Evolutionary conservation across 2,113 vertebrate genomes (phyloP), one percentile per base, ranked within the genome.

Genomic region (Peromyscus leucopus): DNA sequence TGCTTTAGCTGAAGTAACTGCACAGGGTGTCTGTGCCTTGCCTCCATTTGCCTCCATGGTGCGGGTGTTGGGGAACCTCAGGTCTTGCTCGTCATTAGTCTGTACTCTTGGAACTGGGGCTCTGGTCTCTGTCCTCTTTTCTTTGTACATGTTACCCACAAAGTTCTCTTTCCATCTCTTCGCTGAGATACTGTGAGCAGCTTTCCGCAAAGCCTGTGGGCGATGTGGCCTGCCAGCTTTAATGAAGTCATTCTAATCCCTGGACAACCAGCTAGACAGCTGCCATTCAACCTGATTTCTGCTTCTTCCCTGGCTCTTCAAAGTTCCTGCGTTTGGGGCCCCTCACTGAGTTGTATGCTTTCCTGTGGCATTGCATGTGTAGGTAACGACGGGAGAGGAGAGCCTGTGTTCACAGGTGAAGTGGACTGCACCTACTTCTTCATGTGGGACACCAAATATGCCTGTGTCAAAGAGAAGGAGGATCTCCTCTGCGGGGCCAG

Each of bases 351-450:
- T 46, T 36, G 39, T 48, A 9, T 65, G 10, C 48, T 67, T 12
- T 78, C 36, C 89, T 86, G 24, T 11, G 21, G 0, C 1, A 11
- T 33, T 36, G 42, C 5, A 17, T 46, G 15, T 88, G 13, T 90
- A 99, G 99, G 78, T 59, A 97, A 98, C 1, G 88, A 98, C 0
- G 99, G 99, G 1, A 99, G 90, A 82, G 99, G 99, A 33, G 33
- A 13, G 16, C 99, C 99, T 0, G 98, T 99, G 16, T 99, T 99
- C 72, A 97, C 98, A 0, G 99, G 99, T 5, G 99, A 99, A 98
- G 99, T 99, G 0, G 99, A 99, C 98, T 99, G 99, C 97, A 99
- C 99, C 0, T 99, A 99, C 96, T 99, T 99, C 98, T 99, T 99
- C 24, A 98, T 99, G 15, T 99, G 99, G 99, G 98, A 99, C 87